These are phyloP conservation scores for Morpho deidamia DNA, from an alignment of 2,888 invertebrate genomes.

Conservation along the genomic window DNA sequence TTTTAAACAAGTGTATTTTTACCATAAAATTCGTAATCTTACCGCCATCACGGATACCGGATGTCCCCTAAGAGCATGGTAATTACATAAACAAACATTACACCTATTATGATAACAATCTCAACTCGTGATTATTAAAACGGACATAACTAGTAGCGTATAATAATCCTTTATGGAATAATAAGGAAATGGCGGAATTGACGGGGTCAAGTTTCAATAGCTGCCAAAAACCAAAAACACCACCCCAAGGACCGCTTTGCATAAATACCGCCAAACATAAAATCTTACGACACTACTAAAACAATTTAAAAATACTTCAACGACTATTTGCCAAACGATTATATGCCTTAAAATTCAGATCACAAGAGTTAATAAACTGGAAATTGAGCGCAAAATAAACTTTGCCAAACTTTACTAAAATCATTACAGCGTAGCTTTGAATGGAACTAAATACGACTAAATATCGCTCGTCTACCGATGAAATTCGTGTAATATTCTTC, in stretches of 20 bases:
- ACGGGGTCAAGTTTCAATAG: conserved; percentile 68
- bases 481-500: conserved; percentile 4
- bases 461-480: no score
- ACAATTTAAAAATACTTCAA: conserved; percentile 29
- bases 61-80: no score
- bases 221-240: conserved; percentile 64
- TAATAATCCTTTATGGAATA: conserved; percentile 39
- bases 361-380: conserved; percentile 19
- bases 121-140: conserved; percentile 28
- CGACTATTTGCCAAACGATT: conserved; percentile 16
- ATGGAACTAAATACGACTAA: conserved; percentile 11
- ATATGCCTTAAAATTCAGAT: conserved; percentile 19
- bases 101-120: conserved; percentile 19
- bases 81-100: conserved; percentile 2
- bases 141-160: conserved; percentile 31
- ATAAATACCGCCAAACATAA: conserved; percentile 68
- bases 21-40: no score
- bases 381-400: conserved; percentile 16
- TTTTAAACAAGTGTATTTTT: no score
- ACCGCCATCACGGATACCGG: no score
- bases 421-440: conserved; percentile 32
- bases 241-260: conserved; percentile 70
- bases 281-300: conserved; percentile 66
- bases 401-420: conserved; percentile 35
- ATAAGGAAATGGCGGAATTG: conserved; percentile 39